Percentiles rank a stretch among this genome's conserved stretches.
phyloP scores from a whole-genome alignment of 2,888 invertebrate species.

The Orchesellides sinensis region DNA sequence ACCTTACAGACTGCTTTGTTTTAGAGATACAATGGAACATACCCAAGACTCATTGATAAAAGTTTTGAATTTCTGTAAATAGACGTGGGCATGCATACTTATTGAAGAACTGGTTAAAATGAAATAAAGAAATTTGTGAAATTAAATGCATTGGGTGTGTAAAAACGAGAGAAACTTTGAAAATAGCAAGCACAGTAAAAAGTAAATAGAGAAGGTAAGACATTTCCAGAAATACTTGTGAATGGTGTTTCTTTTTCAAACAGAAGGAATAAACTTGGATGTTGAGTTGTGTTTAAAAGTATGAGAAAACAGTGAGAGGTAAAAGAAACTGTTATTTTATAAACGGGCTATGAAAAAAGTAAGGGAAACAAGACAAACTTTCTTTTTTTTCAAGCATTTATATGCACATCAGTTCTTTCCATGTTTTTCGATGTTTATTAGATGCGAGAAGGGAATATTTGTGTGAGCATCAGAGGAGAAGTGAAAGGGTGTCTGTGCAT shows the following conservation, averaged over 20 bases:
- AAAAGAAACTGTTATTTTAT: neutral
- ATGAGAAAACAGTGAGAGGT: neutral
- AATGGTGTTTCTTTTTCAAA: neutral
- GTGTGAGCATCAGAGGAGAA: conserved; percentile 46
- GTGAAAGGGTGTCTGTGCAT: conserved; percentile 60
- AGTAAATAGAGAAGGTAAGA: neutral
- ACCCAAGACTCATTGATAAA: no score
- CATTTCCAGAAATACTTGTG: no score
- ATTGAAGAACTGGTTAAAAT: neutral
- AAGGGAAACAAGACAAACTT: conserved; percentile 16
- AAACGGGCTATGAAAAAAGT: conserved; percentile 6
- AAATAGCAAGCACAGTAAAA: neutral
- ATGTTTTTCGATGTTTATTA: conserved; percentile 60
- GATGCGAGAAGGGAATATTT: conserved; percentile 42
- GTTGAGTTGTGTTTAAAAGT: neutral
- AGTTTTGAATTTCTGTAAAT: no score
- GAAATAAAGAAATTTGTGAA: neutral
- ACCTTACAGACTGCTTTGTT: no score
- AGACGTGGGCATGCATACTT: no score
- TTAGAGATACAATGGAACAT: no score
- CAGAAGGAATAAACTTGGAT: neutral
- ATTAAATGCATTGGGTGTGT: neutral
- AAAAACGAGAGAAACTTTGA: neutral
- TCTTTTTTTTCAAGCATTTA: conserved; percentile 34
- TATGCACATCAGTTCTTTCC: conserved; percentile 49